Evolutionary conservation across 1,140 invertebrate species (phyloP), one percentile per base, ranked within the genome.

Genomic region (Aphis craccivora): DNA sequence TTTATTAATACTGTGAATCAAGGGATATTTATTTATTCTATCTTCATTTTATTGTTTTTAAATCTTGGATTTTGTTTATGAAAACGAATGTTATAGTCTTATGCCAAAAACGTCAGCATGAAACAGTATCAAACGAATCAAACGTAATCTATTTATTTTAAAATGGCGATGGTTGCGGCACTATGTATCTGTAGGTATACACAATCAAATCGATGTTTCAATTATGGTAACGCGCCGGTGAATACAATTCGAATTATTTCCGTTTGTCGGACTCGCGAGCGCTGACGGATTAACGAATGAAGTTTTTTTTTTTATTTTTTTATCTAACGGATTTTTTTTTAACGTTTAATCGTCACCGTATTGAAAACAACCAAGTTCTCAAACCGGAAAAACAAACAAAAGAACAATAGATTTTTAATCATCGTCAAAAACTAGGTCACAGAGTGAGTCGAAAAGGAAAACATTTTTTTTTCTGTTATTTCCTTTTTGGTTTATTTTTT

Each of bases 351-450:
- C 90, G 76, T 91, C 55, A 40, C 18, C 18, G 40, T 76, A 76
- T 91, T 76, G 90, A 91, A 76, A 76, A 92, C 53, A 51, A 83
- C 23, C 22, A 83, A 51, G 11, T 83, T 48, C 51, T 83, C n/a
- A 81, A 91, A 91, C 43, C 60, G 45, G 90, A 81, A 81, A 81
- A 48, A n/a, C 60, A 81, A 83, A 92, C 90, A 92, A 92, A 92
- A 92, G 90, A 92, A 92, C 67, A 92, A 92, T 92, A 83, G 90
- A 83, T 83, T 92, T 92, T 92, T 92, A 92, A 92, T 92, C 67
- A 92, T 83, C 90, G 45, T 83, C 67, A 37, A 83, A 83, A 92
- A 92, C 67, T 51, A 92, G 90, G 67, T 25, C 90, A 55, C 35
- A 35, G 43, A 30, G 60, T 76, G 22, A 81, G 45, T 51, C 8